Conservation (phyloP, 2,797 vertebrate genomes). For the Gadopsis bispinosus region DNA sequence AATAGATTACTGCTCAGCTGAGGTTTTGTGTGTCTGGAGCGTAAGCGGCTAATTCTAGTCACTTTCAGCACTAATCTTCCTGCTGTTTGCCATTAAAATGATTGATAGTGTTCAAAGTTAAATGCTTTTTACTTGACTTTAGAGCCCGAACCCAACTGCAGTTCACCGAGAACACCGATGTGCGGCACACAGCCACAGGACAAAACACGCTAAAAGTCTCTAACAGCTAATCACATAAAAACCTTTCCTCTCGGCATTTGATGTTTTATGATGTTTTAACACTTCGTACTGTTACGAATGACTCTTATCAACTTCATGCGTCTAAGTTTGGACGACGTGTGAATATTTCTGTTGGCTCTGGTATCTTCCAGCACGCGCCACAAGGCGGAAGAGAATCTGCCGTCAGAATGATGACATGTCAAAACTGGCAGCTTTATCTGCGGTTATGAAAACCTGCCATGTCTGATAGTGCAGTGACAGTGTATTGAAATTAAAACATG, state of each 20-base stretch:
- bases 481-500: neutral
- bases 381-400: neutral
- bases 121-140: neutral
- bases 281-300: neutral
- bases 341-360: neutral
- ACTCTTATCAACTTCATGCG: neutral
- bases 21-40: slow-evolving; percentile 47
- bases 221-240: neutral
- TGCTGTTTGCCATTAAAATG: slow-evolving; percentile 30
- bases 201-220: neutral
- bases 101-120: slow-evolving; percentile 35
- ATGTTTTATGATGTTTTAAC: neutral
- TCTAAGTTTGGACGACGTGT: neutral
- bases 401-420: slow-evolving; percentile 12
- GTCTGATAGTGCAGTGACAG: neutral
- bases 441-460: neutral
- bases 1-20: slow-evolving; percentile 61
- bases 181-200: neutral
- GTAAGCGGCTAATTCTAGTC: slow-evolving; percentile 41
- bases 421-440: neutral
- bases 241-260: neutral
- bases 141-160: neutral
- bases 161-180: neutral
- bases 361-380: neutral
- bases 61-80: slow-evolving; percentile 28